phyloP scores from a whole-genome alignment of 2,888 invertebrate species.

The Agapetus fuscipes region DNA sequence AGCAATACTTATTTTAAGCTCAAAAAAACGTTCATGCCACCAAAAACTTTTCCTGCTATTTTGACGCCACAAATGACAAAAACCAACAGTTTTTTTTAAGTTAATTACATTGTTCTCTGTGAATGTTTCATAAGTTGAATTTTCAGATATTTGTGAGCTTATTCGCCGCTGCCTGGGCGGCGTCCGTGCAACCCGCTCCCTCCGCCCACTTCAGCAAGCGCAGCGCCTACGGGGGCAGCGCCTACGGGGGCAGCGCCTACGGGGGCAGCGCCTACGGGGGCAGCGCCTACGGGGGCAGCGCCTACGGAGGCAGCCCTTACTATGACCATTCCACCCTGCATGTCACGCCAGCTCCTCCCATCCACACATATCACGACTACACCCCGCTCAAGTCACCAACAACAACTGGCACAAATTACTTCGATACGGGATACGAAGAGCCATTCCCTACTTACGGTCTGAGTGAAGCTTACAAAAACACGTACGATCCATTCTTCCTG shows the following conservation, averaged over 20 bases:
- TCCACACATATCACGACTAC: too few species aligned
- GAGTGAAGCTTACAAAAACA: neutral
- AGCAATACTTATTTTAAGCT: too few species aligned
- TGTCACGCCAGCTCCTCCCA: too few species aligned
- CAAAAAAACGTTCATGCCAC: too few species aligned
- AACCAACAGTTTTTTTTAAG: too few species aligned
- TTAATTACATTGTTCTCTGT: too few species aligned
- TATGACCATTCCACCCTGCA: neutral
- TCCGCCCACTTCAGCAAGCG: neutral
- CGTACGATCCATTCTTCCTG: neutral
- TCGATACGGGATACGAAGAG: neutral
- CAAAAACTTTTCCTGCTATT: too few species aligned
- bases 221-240: neutral
- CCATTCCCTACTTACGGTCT: constrained; percentile 1
- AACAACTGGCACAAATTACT: neutral
- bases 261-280: neutral
- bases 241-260: neutral
- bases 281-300: too few species aligned
- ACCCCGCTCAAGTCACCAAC: neutral
- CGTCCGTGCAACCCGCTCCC: neutral
- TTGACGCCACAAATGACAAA: too few species aligned
- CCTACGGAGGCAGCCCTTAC: neutral
- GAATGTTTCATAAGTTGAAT: too few species aligned
- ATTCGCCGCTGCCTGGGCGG: neutral
- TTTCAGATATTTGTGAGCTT: too few species aligned